Conservation (phyloP, 2,113 vertebrate genomes). For the Ahaetulla prasina region DNA sequence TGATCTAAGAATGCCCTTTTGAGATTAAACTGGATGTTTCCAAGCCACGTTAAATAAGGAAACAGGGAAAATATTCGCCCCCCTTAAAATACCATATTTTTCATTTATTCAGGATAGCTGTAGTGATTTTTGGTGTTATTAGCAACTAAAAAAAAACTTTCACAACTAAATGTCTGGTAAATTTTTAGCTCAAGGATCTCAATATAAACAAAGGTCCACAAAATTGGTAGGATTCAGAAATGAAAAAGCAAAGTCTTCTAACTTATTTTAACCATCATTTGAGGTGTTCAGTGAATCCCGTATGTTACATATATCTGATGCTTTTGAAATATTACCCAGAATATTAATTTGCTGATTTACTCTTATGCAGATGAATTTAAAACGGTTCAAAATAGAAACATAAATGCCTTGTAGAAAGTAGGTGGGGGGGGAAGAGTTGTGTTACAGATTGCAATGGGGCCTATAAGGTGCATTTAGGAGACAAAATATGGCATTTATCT, state of each 20-base stretch:
- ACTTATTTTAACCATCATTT: conserved; percentile 59
- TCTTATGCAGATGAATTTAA: conserved; percentile 47
- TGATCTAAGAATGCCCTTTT: conserved; percentile 42
- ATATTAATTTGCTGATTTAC: conserved; percentile 65
- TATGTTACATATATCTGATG: conserved; percentile 39
- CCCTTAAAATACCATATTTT: conserved; percentile 32
- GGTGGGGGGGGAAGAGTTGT: conserved; percentile 50
- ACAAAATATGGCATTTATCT: conserved; percentile 43
- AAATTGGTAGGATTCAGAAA: conserved; percentile 63
- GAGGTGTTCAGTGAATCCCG: conserved; percentile 44
- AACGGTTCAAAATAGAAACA: conserved; percentile 36
- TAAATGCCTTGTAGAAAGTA: conserved; percentile 53
- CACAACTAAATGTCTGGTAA: neutral
- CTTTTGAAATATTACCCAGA: conserved; percentile 47
- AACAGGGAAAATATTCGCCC: conserved; percentile 34
- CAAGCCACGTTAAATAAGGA: conserved; percentile 16
- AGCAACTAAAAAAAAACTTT: conserved; percentile 38
- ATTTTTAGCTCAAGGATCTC: conserved; percentile 39
- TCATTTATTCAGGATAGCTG: conserved; percentile 54
- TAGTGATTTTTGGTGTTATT: conserved; percentile 60
- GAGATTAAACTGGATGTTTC: conserved; percentile 27
- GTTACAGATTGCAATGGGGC: conserved; percentile 45
- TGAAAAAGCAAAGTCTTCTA: conserved; percentile 62
- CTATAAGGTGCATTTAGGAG: conserved; percentile 49
- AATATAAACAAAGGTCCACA: conserved; percentile 55